Evolutionary conservation across 2,888 invertebrate species (phyloP).

Genomic region (Hypsopygia costalis): DNA sequence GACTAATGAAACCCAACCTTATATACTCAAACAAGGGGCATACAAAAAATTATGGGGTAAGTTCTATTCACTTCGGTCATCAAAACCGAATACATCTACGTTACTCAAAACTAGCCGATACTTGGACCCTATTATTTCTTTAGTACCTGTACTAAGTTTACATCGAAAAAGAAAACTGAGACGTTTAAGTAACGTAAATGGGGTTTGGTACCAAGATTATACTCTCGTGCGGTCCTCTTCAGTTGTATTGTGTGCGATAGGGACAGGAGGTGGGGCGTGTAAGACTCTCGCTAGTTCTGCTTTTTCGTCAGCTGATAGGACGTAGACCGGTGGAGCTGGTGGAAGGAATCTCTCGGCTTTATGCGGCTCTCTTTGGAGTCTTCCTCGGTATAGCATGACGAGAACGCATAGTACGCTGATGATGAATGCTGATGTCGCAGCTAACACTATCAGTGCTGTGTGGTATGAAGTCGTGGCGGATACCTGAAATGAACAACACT

Average conservation of each 20-base stretch:
- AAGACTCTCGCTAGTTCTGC: conserved; percentile 70
- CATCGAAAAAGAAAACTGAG: conserved; percentile 13
- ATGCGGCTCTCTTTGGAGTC: conserved; percentile 72
- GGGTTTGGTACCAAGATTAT: conserved; percentile 22
- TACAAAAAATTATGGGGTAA: background rate
- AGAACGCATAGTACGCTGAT: conserved; percentile 88
- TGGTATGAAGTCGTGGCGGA: conserved; percentile 87
- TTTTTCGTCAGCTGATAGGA: conserved; percentile 84
- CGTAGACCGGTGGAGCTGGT: conserved; percentile 84
- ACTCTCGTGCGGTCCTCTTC: conserved; percentile 50
- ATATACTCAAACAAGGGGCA: conserved; percentile 2
- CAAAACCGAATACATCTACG: conserved; percentile 31
- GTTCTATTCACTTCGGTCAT: conserved; percentile 8
- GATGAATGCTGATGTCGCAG: conserved; percentile 89
- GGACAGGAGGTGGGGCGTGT: conserved; percentile 57
- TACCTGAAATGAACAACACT: conserved; percentile 41
- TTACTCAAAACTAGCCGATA: conserved; percentile 47
- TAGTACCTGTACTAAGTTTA: conserved; percentile 49
- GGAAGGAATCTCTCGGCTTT: conserved; percentile 82
- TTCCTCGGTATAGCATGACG: conserved; percentile 85
- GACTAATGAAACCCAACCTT: too few species aligned
- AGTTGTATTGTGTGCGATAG: conserved; percentile 27
- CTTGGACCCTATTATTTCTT: conserved; percentile 59
- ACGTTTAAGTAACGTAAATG: conserved; percentile 21
- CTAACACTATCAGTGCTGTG: conserved; percentile 87